These are phyloP conservation scores for Hiodon alosoides DNA, from an alignment of 2,113 vertebrate species.

Conservation along the genomic window DNA sequence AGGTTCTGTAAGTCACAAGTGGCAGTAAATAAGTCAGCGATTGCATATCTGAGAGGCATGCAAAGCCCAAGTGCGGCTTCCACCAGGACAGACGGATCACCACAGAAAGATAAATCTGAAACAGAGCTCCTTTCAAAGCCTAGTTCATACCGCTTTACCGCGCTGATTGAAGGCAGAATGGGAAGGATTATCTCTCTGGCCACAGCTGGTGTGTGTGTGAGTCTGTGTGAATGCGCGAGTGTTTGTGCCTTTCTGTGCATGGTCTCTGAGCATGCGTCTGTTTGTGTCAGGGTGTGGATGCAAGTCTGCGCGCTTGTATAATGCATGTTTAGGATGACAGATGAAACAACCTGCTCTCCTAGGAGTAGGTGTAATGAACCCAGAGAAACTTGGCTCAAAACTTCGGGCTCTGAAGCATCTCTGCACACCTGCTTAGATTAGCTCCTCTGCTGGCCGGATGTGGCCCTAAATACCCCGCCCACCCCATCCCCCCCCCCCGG, in stretches of 20 bases:
- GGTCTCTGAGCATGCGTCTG: not conserved
- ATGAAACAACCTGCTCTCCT: not conserved
- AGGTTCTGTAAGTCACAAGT: not conserved
- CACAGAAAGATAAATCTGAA: not conserved
- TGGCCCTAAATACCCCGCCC: not conserved
- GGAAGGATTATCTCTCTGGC: not conserved
- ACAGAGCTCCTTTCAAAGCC: not conserved
- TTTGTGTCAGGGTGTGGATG: not conserved
- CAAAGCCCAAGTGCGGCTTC: not conserved
- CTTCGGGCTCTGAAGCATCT: not conserved
- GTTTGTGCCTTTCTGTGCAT: not conserved
- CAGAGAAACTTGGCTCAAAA: not conserved
- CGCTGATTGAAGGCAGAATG: no score
- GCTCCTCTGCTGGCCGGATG: not conserved
- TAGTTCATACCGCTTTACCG: no score
- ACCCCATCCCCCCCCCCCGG: not conserved
- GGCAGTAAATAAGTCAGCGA: not conserved
- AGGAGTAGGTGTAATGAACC: not conserved
- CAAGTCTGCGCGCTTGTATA: not conserved
- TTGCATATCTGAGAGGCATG: not conserved
- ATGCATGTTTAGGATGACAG: not conserved
- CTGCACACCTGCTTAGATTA: not conserved
- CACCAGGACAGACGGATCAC: not conserved
- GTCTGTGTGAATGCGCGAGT: not conserved
- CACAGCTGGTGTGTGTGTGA: not conserved